phyloP scores from a whole-genome alignment of 2,113 vertebrate species.

The Phyllostomus hastatus region DNA sequence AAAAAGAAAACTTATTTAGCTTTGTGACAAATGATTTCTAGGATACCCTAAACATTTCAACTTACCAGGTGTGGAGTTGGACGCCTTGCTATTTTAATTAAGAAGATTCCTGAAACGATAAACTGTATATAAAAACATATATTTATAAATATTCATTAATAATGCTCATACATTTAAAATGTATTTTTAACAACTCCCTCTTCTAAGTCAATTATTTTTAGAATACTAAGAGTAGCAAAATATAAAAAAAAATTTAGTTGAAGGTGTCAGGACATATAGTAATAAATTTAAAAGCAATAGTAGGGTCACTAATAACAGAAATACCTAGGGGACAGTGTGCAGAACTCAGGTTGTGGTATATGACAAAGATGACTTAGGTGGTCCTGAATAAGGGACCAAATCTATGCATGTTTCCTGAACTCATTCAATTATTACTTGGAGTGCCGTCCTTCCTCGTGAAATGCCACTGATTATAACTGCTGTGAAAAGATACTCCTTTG shows the following conservation, averaged over 20 bases:
- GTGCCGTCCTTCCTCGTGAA: not conserved
- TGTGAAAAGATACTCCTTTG: not conserved
- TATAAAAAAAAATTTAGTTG: not conserved
- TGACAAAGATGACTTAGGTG: not conserved
- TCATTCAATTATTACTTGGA: not conserved
- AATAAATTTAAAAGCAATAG: not conserved
- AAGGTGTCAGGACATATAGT: not conserved
- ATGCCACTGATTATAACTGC: not conserved
- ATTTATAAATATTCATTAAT: conserved; percentile 56
- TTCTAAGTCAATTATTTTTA: conserved; percentile 26
- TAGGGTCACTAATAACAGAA: not conserved
- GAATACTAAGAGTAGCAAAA: not conserved
- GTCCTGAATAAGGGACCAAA: not conserved
- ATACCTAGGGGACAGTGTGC: not conserved
- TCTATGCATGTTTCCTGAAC: not conserved
- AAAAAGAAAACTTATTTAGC: not conserved
- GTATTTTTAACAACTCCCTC: conserved; percentile 1
- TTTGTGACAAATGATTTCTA: conserved; percentile 14
- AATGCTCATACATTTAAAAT: conserved; percentile 6
- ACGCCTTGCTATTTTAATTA: conserved; percentile 4
- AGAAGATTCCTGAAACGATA: conserved; percentile 49
- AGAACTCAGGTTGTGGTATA: not conserved
- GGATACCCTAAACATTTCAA: not conserved
- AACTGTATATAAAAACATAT: conserved; percentile 64
- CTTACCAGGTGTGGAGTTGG: not conserved